These are phyloP conservation scores for Xenotilapia leptura DNA, from an alignment of 2,113 vertebrate species.

Conservation along the genomic window DNA sequence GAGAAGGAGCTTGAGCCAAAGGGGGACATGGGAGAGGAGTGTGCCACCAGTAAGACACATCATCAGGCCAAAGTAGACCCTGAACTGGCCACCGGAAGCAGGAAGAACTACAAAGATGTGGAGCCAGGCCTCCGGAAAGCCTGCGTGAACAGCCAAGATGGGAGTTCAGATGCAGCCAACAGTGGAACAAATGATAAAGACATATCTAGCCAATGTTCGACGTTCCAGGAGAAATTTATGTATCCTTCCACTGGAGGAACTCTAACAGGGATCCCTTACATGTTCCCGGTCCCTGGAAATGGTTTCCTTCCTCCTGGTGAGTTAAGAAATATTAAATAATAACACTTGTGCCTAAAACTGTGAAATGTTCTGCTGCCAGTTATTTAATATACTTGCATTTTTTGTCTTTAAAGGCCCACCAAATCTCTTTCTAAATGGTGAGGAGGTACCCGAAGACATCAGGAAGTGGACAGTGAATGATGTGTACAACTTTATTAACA, in stretches of 20 bases:
- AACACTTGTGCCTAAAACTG: background rate
- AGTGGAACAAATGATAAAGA: conserved; percentile 70
- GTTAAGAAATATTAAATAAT: background rate
- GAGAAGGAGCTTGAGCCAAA: conserved; percentile 78
- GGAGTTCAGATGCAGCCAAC: conserved; percentile 62
- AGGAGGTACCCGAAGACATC: conserved; percentile 81
- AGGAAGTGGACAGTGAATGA: conserved; percentile 90
- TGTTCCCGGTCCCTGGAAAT: conserved; percentile 72
- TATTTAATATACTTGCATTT: background rate
- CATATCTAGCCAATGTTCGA: conserved; percentile 65
- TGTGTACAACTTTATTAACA: conserved; percentile 83
- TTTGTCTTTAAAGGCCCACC: conserved; percentile 66
- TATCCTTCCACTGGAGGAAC: conserved; percentile 68
- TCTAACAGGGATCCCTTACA: conserved; percentile 73
- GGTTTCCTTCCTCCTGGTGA: conserved; percentile 66
- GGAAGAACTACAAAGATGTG: conserved; percentile 72
- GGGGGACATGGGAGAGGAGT: conserved; percentile 72
- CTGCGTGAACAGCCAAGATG: conserved; percentile 61
- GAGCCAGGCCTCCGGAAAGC: conserved; percentile 68
- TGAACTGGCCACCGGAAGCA: conserved; percentile 51
- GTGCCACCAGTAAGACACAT: conserved; percentile 46
- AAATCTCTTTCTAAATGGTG: conserved; percentile 74
- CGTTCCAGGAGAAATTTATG: conserved; percentile 78
- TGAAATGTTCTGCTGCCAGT: background rate
- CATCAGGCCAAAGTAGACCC: conserved; percentile 71